Percentiles rank a stretch among this genome's conserved stretches.
Evolutionary conservation across 2,888 invertebrate genomes (phyloP).

Genomic region (Digitonthophagus gazella): DNA sequence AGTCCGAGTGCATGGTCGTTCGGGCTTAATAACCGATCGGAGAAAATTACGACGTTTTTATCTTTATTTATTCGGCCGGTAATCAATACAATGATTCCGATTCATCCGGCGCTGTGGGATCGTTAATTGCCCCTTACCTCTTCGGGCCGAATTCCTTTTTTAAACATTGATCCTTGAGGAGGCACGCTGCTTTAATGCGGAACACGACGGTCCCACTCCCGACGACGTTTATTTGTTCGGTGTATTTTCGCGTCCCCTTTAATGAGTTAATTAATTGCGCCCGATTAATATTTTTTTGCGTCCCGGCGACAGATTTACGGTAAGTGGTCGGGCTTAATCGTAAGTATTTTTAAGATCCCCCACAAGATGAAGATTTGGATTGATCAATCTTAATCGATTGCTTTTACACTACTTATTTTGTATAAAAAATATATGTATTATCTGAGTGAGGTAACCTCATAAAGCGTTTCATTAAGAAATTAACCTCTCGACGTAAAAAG

Average conservation of each 20-base stretch:
- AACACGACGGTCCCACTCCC: conserved; percentile 3
- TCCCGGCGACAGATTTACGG: conserved; percentile 11
- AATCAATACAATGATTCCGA: conserved; percentile 17
- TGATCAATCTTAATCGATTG: not conserved
- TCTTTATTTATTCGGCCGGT: conserved; percentile 12
- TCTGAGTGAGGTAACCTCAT: no score
- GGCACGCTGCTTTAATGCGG: conserved; percentile 4
- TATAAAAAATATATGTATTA: no score
- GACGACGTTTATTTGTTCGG: conserved; percentile 11
- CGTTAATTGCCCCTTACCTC: conserved; percentile 10
- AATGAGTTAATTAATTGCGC: conserved; percentile 16
- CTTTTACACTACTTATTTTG: not conserved
- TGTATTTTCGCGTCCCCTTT: conserved; percentile 14
- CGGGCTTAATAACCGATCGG: conserved; percentile 4
- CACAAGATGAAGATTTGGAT: no score
- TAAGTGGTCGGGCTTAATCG: conserved; percentile 10
- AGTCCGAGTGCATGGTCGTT: not conserved
- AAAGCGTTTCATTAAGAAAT: no score
- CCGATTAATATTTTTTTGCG: conserved; percentile 8
- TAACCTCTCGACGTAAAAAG: not conserved
- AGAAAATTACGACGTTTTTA: conserved; percentile 11
- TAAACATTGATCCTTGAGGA: conserved; percentile 6
- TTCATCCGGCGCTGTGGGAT: conserved; percentile 10
- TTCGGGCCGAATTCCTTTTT: conserved; percentile 1
- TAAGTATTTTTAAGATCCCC: not conserved